Base-by-base conservation (phyloP, 2,888 invertebrate genomes). In the Drosophila hawaiiensis region DNA sequence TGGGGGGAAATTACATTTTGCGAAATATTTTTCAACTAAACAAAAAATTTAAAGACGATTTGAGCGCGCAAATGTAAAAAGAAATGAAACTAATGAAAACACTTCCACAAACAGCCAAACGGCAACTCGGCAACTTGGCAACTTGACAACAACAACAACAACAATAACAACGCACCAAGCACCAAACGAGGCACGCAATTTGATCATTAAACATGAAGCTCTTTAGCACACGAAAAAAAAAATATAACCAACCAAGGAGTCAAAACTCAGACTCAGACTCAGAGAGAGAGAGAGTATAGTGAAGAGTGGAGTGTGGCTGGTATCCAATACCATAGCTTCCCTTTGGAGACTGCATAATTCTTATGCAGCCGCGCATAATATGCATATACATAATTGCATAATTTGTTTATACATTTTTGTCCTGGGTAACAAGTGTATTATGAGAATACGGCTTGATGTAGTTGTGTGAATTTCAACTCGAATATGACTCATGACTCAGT, bases 201-300 rank as follows among this genome's bases (percentile, higher is more conserved):
- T 68, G 90, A 81, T 88, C 87, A 91, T 88, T 88, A 88, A 86
- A 86, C 91, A 86, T 86, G 85, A 91, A 86, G 91, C 85, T 86
- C 85, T 86, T 86, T 86, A 86, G 89, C 89, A 89, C 89, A 90
- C 91, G 87, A 74, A 89, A 76, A 83, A 68, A n/a, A 68, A 49
- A 54, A 65, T 61, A 65, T 61, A 68, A 61, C n/a, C 28, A 58
- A 29, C 41, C 43, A 41, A 43, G 31, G 58, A 58, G 41, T 58
- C 25, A 22, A 39, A 50, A 47, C 22, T 47, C 14, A 25, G 49
- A 28, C 25, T 39, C 6, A 28, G 50, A 47, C 58, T 39, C 47
- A 62, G 53, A 37, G 65, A 58, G 31, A 29, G 49, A 55, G 47
- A 2, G 49, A 55, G 28, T 3, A 41, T 25, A 41, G 58, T 55